Percentiles rank a stretch among this genome's conserved stretches.
Conservation (phyloP, 2,888 invertebrate genomes). For the Stegana nigrithorax region DNA sequence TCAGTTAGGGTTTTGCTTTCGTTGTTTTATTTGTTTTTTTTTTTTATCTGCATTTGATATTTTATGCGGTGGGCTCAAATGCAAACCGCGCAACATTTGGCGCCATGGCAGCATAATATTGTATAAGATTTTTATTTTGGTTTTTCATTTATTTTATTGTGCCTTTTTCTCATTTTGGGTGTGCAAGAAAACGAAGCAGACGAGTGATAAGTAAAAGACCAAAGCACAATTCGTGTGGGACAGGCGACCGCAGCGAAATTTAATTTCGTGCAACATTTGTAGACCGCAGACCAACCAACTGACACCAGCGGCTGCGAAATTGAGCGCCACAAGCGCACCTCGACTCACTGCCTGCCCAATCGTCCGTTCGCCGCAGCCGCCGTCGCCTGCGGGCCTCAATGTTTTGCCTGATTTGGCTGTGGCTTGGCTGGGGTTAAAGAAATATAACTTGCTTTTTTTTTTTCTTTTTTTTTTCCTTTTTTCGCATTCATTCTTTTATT, state of each 20-base stretch:
- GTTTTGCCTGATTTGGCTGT: background rate
- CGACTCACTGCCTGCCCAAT: background rate
- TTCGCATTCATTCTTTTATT: background rate
- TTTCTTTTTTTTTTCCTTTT: conserved; percentile 27
- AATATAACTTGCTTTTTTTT: conserved; percentile 27
- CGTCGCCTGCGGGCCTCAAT: background rate
- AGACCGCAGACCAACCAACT: background rate
- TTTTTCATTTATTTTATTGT: no score
- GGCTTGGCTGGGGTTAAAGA: conserved; percentile 27
- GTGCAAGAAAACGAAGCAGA: background rate
- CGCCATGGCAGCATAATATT: no score
- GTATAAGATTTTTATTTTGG: no score
- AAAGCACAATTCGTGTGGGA: background rate
- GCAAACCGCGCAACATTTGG: conserved; percentile 7
- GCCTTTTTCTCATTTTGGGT: no score
- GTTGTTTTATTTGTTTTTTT: background rate
- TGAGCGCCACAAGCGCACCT: background rate
- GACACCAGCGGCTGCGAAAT: background rate
- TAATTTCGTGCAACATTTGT: conserved; percentile 50
- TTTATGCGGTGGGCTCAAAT: background rate
- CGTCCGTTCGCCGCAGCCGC: background rate
- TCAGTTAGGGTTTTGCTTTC: background rate
- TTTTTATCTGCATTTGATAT: no score
- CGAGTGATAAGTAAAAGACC: background rate
- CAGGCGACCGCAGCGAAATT: conserved; percentile 43